These are phyloP conservation scores for Danio aesculapii DNA, from an alignment of 2,797 vertebrate genomes.

Conservation along the genomic window DNA sequence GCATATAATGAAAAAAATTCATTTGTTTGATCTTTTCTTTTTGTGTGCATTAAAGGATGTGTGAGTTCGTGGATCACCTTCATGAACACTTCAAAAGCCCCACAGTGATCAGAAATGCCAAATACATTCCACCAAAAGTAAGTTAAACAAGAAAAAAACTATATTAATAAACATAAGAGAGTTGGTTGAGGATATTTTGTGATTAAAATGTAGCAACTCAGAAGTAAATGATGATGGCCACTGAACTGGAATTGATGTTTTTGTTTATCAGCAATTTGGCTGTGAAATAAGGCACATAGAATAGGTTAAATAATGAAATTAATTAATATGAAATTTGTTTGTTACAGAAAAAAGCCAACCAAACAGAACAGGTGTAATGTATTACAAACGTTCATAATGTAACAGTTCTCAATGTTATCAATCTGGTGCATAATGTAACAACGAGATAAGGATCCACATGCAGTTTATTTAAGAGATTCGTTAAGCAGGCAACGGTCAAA, in stretches of 20 bases:
- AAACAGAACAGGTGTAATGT: neutral
- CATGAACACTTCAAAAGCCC: slow-evolving; percentile 88
- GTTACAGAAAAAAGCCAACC: neutral
- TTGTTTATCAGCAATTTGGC: neutral
- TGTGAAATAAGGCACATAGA: neutral
- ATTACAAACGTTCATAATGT: neutral
- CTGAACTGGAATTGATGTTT: neutral
- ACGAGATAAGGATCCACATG: too few relatives aligned
- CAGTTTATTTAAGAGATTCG: too few relatives aligned
- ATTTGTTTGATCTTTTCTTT: neutral
- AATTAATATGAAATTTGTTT: neutral
- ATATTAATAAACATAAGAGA: neutral
- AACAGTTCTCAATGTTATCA: neutral
- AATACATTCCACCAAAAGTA: slow-evolving; percentile 85
- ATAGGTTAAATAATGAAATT: neutral
- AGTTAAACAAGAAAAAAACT: neutral
- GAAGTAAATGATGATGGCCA: too few relatives aligned
- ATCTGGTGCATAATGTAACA: neutral
- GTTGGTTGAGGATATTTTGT: neutral
- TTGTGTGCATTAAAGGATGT: slow-evolving; percentile 79
- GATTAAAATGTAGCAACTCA: too few relatives aligned
- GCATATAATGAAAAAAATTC: too few relatives aligned
- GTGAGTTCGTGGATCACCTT: slow-evolving; percentile 88
- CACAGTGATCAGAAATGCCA: slow-evolving; percentile 77
- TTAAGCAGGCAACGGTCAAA: too few relatives aligned